Base-by-base conservation (phyloP, 2,113 vertebrate species). In the Copsychus sechellarum region DNA sequence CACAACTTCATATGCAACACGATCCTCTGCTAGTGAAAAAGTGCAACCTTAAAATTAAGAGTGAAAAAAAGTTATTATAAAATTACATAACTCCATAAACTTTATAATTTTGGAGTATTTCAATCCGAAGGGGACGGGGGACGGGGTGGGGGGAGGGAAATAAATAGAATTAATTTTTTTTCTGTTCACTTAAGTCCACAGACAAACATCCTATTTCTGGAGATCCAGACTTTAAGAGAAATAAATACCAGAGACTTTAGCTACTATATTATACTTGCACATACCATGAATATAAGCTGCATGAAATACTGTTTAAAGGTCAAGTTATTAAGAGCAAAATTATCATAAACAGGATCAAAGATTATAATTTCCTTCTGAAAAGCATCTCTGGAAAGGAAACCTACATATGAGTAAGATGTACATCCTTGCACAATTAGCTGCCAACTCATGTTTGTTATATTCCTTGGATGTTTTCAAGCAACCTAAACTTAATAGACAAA, bases 271-370 rank as follows among this genome's bases (percentile, higher is more conserved):
- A 81, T 74, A 84, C n/a, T 91, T 89, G 86, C 28, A 72, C 48
- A 66, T 79, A 71, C 18, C 33, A 86, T 67, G 33, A 92, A 91
- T 53, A 86, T 40, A 66, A 81, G 45, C 83, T 3, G 1, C 28
- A 74, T 48, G 61, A 89, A 92, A 87, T 64, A 81, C 28, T 79
- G 19, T 33, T 73, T 74, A 96, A 94, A 94, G 81, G 88, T 90
- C 77, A 95, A 8, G 7, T 48, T 94, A 67, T 77, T 90, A 92
- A 93, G 81, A 94, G 71, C 60, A 96, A 88, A 94, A 93, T 95
- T 95, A 94, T 42, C 83, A 95, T 93, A 94, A 77, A 62, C 19
- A 93, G 16, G 20, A 85, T 72, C n/a, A 84, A 61, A 86, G 31
- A 77, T 56, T 33, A 34, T 47, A 48, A 57, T 67, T 70, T 83